Conservation (phyloP, 1,140 invertebrate species). For the Drosophila rufa region DNA sequence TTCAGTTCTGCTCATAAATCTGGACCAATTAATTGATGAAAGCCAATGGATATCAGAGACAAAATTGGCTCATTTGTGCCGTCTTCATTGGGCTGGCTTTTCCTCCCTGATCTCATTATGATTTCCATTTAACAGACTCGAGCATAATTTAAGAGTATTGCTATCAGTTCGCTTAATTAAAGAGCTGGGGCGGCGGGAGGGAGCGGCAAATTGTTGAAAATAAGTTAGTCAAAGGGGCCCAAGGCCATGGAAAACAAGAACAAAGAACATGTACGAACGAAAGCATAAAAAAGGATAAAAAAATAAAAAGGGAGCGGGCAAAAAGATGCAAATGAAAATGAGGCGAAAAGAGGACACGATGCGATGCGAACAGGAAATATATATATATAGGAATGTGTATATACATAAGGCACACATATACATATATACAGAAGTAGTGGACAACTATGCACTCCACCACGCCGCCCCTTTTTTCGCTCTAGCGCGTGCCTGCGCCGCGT, state of each 20-base stretch:
- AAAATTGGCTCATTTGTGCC: constrained; percentile 33
- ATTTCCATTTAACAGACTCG: constrained; percentile 63
- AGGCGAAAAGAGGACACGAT: constrained; percentile 45
- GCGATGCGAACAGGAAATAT: constrained; percentile 27
- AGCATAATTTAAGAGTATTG: constrained; percentile 71
- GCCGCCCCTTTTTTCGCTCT: constrained; percentile 11
- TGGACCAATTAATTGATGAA: constrained; percentile 34
- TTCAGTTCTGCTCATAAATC: constrained; percentile 18
- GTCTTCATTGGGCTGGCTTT: constrained; percentile 33
- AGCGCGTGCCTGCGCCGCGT: constrained; percentile 59
- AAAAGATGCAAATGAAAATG: constrained; percentile 39
- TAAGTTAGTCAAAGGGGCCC: constrained; percentile 79
- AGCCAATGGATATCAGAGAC: constrained; percentile 36
- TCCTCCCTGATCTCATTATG: constrained; percentile 64
- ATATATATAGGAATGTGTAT: constrained; percentile 19
- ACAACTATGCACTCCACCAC: constrained; percentile 56
- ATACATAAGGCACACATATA: background rate
- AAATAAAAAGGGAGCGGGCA: constrained; percentile 1
- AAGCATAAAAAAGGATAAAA: constrained; percentile 52
- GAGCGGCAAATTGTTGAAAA: constrained; percentile 67
- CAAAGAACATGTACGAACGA: constrained; percentile 56
- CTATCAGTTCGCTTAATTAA: constrained; percentile 75
- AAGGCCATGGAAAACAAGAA: constrained; percentile 62
- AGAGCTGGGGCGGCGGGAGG: constrained; percentile 9
- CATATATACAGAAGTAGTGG: constrained; percentile 42